Base-by-base conservation (phyloP, 2,888 invertebrate species). In the Drepana falcataria region DNA sequence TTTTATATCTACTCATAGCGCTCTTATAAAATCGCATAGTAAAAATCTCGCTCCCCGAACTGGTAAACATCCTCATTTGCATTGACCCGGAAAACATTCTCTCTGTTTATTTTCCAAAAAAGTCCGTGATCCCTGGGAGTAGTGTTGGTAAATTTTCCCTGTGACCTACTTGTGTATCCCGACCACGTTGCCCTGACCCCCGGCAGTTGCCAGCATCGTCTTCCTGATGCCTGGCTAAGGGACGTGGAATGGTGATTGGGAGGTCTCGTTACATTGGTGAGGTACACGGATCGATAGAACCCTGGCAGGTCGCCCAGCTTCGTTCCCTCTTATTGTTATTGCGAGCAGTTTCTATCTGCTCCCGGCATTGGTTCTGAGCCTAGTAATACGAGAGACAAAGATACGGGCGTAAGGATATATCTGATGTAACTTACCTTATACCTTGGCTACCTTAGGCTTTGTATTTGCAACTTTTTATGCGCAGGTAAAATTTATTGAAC, bases 141-240 rank as follows among this genome's bases (percentile, higher is more conserved):
- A 87, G 87, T 88, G 85, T 89, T 90, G 88, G 88, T 89, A 87
- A 87, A 90, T 87, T 88, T 89, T 90, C 88, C 87, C 79, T 88
- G 79, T 90, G 90, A 91, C 90, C 90, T 90, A 91, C 87, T 90
- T 91, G 88, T 81, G 77, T 77, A 79, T 85, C 79, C 82, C 67
- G 69, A 69, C 89, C 86, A 87, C 71, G 68, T 58, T 65, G 65
- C 48, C 59, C 59, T 74, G 89, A 79, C 60, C 85, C 75, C 56
- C 84, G 75, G 58, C 72, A 65, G 63, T 71, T 70, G 78, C 65
- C 67, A 70, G 64, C 59, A 60, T 72, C 68, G 67, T 62, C 65
- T 64, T 66, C 67, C 63, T 66, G 64, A 63, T 69, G 69, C 63
- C 61, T 55, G 70, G 71, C 70, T 71, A 67, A 74, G 78, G 77